These are phyloP conservation scores for Brachyrhaphis roseni DNA, from an alignment of 2,797 vertebrate genomes.

Conservation along the genomic window DNA sequence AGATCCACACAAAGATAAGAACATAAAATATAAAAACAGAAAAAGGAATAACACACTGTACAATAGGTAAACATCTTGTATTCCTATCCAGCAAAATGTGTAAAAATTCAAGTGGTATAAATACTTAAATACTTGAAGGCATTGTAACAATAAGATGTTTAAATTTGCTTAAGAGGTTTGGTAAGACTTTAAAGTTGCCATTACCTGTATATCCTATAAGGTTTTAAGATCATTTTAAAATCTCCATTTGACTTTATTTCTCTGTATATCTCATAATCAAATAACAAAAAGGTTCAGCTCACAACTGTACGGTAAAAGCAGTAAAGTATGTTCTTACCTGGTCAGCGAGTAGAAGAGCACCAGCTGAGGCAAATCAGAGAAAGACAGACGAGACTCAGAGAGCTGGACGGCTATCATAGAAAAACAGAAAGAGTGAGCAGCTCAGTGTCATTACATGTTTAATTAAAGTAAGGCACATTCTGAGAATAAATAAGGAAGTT, in stretches of 20 bases:
- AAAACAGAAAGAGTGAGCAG: constrained; percentile 23
- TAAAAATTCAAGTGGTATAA: background rate
- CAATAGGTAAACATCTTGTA: no score
- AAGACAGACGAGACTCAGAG: constrained; percentile 82
- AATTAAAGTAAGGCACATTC: constrained; percentile 3
- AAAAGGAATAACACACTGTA: background rate
- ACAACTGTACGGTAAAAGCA: background rate
- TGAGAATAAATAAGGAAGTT: constrained; percentile 38
- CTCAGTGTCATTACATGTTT: constrained; percentile 12
- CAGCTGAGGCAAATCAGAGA: constrained; percentile 83
- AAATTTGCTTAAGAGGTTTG: background rate
- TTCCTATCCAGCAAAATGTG: background rate
- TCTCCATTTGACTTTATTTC: background rate
- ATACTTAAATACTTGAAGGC: background rate
- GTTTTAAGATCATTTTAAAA: background rate
- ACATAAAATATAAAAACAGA: background rate
- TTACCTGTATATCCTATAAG: background rate
- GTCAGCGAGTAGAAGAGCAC: constrained; percentile 86
- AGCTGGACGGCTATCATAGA: constrained; percentile 79
- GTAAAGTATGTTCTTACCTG: constrained; percentile 75
- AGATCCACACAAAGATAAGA: background rate
- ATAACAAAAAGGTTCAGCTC: background rate
- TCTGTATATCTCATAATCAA: background rate
- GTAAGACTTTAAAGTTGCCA: background rate
- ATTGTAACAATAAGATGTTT: background rate